phyloP scores from a whole-genome alignment of 2,797 vertebrate genomes.

The Parauchenoglanis ngamensis region DNA sequence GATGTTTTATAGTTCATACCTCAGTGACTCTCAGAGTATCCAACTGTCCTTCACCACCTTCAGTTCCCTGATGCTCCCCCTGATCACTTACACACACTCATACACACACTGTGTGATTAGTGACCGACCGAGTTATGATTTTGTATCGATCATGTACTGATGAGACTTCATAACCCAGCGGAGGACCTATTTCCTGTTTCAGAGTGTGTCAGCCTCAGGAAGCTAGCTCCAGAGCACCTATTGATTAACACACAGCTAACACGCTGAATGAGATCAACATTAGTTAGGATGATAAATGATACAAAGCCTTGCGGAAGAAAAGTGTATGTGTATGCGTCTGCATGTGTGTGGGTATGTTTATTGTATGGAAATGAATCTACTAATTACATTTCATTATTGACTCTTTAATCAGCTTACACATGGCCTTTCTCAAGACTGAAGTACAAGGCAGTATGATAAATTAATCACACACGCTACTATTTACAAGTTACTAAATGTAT shows the following conservation, averaged over 20 bases:
- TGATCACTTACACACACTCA: constrained; percentile 1
- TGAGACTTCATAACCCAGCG: constrained; percentile 22
- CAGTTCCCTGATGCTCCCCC: not conserved
- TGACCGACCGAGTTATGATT: constrained; percentile 42
- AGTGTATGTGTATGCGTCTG: not conserved
- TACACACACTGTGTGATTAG: constrained; percentile 19
- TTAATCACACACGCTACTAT: not conserved
- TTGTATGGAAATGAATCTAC: constrained; percentile 1
- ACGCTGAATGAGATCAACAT: constrained; percentile 26
- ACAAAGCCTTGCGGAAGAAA: constrained; percentile 1
- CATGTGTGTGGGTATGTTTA: constrained; percentile 1
- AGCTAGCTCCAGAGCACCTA: constrained; percentile 16
- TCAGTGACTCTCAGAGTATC: constrained; percentile 36
- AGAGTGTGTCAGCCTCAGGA: not conserved
- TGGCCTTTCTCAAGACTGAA: not conserved
- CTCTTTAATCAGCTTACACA: constrained; percentile 7
- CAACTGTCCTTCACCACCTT: constrained; percentile 51
- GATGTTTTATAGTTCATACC: constrained; percentile 61
- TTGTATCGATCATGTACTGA: constrained; percentile 30
- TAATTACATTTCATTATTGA: constrained; percentile 4
- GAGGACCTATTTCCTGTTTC: constrained; percentile 32
- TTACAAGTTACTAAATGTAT: not conserved
- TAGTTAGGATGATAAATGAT: constrained; percentile 33
- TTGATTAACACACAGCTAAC: constrained; percentile 44
- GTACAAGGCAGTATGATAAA: not conserved